Conservation (phyloP, 2,888 invertebrate species). For the Heliconius aoede region DNA sequence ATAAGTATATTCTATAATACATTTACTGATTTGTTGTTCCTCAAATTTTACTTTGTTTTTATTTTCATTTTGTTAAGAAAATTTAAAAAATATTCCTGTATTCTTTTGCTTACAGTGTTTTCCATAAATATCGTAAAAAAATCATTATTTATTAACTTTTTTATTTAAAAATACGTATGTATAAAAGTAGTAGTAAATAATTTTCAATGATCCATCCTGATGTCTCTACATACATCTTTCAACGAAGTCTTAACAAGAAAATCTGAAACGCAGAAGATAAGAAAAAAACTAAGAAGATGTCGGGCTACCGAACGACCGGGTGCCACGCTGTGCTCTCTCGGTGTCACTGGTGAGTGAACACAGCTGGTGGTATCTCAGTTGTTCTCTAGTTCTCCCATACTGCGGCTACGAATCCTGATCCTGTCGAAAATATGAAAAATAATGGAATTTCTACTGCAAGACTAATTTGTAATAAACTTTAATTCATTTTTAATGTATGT, state of each 20-base stretch:
- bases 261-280: not conserved
- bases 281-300: not conserved
- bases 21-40: not conserved
- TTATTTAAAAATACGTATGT: too few relatives aligned
- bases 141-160: not conserved
- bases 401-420: conserved; percentile 25
- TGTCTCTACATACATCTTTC: not conserved
- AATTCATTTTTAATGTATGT: too few relatives aligned
- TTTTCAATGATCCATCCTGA: not conserved
- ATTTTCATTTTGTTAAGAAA: not conserved
- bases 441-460: not conserved
- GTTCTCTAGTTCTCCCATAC: conserved; percentile 81
- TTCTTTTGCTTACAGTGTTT: not conserved
- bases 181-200: too few relatives aligned
- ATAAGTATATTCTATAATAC: too few relatives aligned
- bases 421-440: not conserved
- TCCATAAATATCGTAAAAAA: not conserved
- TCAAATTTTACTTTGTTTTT: not conserved
- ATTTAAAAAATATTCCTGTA: not conserved
- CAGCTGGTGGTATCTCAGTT: conserved; percentile 99
- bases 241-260: not conserved
- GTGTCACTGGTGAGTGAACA: conserved; percentile 93
- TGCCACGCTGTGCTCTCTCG: conserved; percentile 99
- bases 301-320: conserved; percentile 90
- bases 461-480: not conserved